Evolutionary conservation across 2,888 invertebrate genomes (phyloP).

Genomic region (Drosophila anomelani): DNA sequence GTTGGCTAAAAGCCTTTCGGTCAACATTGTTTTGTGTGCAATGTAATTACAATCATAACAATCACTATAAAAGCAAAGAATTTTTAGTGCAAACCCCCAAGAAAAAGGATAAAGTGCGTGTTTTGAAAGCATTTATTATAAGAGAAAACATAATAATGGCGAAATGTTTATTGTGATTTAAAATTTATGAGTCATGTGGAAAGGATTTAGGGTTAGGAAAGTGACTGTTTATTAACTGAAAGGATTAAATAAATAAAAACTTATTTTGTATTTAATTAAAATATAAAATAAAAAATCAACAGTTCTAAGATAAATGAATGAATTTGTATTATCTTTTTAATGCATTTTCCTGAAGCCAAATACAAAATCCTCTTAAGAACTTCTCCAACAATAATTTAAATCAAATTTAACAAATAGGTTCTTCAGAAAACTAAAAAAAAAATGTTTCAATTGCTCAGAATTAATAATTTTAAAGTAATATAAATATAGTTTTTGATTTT

Average conservation of each 20-base stretch:
- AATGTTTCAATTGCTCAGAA: not conserved
- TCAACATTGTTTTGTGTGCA: constrained; percentile 31
- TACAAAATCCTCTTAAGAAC: no score
- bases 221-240: not conserved
- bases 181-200: constrained; percentile 17
- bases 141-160: not conserved
- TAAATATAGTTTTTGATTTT: no score
- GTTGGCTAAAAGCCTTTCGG: constrained; percentile 8
- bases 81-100: not conserved
- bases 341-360: not conserved
- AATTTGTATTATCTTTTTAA: no score
- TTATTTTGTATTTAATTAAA: not conserved
- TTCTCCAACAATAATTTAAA: no score
- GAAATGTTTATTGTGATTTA: constrained; percentile 1
- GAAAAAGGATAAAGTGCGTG: constrained; percentile 21
- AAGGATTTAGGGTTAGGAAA: not conserved
- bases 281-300: not conserved
- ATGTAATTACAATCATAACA: constrained; percentile 19
- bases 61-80: not conserved
- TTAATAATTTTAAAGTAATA: no score
- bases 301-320: no score
- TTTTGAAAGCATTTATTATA: not conserved
- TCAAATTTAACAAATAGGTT: no score
- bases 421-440: no score
- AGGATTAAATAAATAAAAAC: not conserved